A percentile compares a stretch with the other conserved stretches of the same genome.
Evolutionary conservation across 2,797 vertebrate genomes (phyloP).

Genomic region (Schizopygopsis pylzovi): DNA sequence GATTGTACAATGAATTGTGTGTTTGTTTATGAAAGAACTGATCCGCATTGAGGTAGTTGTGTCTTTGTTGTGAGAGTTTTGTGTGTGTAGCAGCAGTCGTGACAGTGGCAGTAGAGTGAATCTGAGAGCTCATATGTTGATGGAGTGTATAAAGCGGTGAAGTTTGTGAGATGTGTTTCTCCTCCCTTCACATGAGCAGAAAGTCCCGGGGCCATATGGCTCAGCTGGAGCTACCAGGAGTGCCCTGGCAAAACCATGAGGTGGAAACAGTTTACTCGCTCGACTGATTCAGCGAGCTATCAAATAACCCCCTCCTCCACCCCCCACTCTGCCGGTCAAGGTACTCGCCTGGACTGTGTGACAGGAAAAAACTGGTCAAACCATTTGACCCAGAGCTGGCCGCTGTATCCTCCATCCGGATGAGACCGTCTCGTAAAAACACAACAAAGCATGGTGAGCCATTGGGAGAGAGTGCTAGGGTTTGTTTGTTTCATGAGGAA

Average conservation of each 20-base stretch:
- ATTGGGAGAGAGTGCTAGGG: constrained; percentile 2
- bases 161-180: constrained; percentile 45
- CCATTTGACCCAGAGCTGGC: constrained; percentile 32
- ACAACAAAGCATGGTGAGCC: constrained; percentile 54
- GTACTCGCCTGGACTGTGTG: constrained; percentile 35
- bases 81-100: background rate
- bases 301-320: constrained; percentile 57
- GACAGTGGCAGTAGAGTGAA: background rate
- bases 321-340: background rate
- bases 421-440: constrained; percentile 58
- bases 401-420: constrained; percentile 50
- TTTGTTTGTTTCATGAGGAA: constrained; percentile 39
- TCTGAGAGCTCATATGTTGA: constrained; percentile 34
- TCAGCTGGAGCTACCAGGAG: constrained; percentile 68
- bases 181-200: constrained; percentile 76
- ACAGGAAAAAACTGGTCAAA: constrained; percentile 55
- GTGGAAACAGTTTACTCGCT: constrained; percentile 77
- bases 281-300: constrained; percentile 72
- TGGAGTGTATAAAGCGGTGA: constrained; percentile 30
- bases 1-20: background rate
- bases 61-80: background rate
- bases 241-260: constrained; percentile 72
- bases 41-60: background rate
- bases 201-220: constrained; percentile 80
- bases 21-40: background rate